Percentiles rank a stretch among this genome's conserved stretches.
These are phyloP conservation scores for Drosophila helvetica DNA, from an alignment of 2,888 invertebrate species.

Conservation along the genomic window DNA sequence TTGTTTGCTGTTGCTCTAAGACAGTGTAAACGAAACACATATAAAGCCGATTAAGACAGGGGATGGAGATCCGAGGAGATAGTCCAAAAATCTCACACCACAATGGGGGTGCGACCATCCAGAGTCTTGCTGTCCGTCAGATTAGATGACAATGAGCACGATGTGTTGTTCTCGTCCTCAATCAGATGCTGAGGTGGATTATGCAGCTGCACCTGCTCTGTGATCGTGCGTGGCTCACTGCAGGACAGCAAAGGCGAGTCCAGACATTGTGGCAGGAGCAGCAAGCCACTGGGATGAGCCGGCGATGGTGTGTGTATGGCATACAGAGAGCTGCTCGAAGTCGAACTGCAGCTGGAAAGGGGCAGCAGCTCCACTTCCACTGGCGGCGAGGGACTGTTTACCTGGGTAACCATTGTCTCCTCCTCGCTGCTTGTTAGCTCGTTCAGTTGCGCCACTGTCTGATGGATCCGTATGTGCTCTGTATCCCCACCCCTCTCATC, in stretches of 20 bases:
- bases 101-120: conserved; percentile 82
- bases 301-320: conserved; percentile 79
- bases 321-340: conserved; percentile 75
- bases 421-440: conserved; percentile 70
- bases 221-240: conserved; percentile 67
- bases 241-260: conserved; percentile 52
- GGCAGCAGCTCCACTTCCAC: conserved; percentile 26
- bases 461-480: conserved; percentile 73
- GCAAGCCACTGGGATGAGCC: conserved; percentile 33
- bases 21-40: conserved; percentile 64
- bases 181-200: conserved; percentile 46
- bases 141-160: conserved; percentile 81
- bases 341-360: conserved; percentile 51
- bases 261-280: conserved; percentile 39
- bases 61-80: conserved; percentile 2
- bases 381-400: conserved; percentile 45
- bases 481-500: conserved; percentile 28
- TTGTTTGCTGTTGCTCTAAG: conserved; percentile 45
- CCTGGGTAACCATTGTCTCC: conserved; percentile 54
- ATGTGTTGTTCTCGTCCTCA: conserved; percentile 75
- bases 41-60: conserved; percentile 40
- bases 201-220: conserved; percentile 77
- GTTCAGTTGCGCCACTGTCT: conserved; percentile 73
- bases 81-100: conserved; percentile 63
- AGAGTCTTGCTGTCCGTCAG: conserved; percentile 83